phyloP scores from a whole-genome alignment of 2,888 invertebrate species.

The Lasius platythorax region DNA sequence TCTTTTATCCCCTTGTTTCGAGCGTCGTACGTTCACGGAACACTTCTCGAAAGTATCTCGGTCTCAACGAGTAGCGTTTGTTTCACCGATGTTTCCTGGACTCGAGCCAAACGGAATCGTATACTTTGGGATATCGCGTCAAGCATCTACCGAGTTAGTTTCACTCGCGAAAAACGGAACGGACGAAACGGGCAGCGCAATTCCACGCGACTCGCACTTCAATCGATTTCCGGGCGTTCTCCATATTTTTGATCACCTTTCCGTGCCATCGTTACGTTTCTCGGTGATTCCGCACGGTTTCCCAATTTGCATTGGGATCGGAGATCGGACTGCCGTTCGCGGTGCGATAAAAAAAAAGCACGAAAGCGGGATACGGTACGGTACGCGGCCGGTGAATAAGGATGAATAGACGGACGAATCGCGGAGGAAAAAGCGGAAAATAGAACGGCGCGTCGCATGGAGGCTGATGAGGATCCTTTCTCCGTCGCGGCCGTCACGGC shows the following conservation, averaged over 20 bases:
- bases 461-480: conserved; percentile 67
- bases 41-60: conserved; percentile 10
- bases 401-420: conserved; percentile 48
- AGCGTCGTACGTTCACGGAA: neutral
- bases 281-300: conserved; percentile 51
- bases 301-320: conserved; percentile 64
- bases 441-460: conserved; percentile 57
- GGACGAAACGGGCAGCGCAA: neutral
- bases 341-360: conserved; percentile 40
- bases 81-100: conserved; percentile 22
- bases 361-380: neutral
- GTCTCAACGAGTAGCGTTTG: conserved; percentile 6
- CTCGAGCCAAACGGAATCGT: conserved; percentile 18
- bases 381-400: neutral
- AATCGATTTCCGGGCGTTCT: conserved; percentile 19
- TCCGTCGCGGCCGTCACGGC: conserved; percentile 55
- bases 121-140: conserved; percentile 16
- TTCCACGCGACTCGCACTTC: conserved; percentile 22
- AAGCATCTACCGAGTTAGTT: conserved; percentile 20
- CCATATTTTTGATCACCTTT: conserved; percentile 63
- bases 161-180: neutral
- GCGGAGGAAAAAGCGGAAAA: conserved; percentile 60
- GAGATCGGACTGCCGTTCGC: conserved; percentile 50
- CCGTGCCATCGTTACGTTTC: neutral
- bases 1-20: neutral